Evolutionary conservation across 2,888 invertebrate species (phyloP).

Genomic region (Hymenopus coronatus): DNA sequence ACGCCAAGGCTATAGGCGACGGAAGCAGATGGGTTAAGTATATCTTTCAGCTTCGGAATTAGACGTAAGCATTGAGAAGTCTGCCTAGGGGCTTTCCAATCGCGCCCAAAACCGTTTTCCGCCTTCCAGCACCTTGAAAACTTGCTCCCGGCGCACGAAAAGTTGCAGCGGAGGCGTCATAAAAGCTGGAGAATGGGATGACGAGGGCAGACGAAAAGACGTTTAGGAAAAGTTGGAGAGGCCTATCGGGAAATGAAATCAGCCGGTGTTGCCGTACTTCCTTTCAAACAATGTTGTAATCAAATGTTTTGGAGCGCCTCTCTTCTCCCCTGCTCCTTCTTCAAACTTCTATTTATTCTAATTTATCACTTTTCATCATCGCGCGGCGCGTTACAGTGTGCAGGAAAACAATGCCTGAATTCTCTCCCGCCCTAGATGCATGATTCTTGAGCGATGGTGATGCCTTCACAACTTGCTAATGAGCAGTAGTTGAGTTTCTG

Average conservation of each 20-base stretch:
- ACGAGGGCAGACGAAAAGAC: constrained; percentile 24
- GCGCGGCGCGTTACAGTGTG: not conserved
- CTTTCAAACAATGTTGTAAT: constrained; percentile 32
- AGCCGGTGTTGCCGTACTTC: constrained; percentile 14
- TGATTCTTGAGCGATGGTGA: not conserved
- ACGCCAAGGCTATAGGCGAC: not conserved
- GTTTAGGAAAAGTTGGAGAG: constrained; percentile 21
- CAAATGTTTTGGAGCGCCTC: constrained; percentile 28
- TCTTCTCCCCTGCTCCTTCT: constrained; percentile 47
- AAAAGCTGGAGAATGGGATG: constrained; percentile 21
- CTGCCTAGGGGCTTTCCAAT: not conserved
- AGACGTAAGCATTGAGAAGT: not conserved
- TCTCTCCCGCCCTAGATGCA: not conserved
- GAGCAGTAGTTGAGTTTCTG: not conserved
- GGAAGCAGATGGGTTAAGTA: not conserved
- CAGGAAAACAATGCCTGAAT: constrained; percentile 13
- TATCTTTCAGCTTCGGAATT: not conserved
- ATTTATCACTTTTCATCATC: constrained; percentile 35
- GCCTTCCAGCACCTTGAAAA: constrained; percentile 17
- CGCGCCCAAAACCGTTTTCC: not conserved
- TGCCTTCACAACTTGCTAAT: not conserved
- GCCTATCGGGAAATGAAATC: constrained; percentile 34
- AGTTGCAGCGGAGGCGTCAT: constrained; percentile 25
- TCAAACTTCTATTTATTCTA: constrained; percentile 32
- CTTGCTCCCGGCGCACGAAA: not conserved